Conservation (phyloP, 2,113 vertebrate genomes). For the Gnathonemus longibarbis region DNA sequence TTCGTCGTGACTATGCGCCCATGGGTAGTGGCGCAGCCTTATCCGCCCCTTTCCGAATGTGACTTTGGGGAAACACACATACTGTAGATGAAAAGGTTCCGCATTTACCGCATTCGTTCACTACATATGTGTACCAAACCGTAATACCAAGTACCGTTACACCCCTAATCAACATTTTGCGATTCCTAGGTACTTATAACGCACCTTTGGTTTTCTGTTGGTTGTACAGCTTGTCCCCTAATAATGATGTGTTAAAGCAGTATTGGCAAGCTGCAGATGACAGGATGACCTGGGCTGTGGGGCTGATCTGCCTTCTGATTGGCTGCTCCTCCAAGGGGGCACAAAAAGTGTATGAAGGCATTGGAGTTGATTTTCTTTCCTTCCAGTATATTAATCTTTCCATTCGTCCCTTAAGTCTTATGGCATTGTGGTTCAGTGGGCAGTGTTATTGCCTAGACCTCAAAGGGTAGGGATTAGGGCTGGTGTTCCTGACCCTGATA, state of each 20-base stretch:
- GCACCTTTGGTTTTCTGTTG: background rate
- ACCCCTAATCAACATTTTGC: background rate
- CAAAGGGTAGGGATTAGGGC: background rate
- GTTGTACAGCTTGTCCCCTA: background rate
- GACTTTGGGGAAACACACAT: too few relatives aligned
- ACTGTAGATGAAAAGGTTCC: too few relatives aligned
- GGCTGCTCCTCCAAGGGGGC: background rate
- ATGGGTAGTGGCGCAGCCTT: too few relatives aligned
- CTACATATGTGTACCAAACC: too few relatives aligned
- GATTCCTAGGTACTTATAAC: background rate
- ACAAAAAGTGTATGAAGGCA: background rate
- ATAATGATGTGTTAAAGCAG: background rate
- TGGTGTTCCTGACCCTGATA: background rate
- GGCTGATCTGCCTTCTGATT: background rate
- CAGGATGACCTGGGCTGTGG: background rate
- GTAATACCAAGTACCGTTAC: too few relatives aligned
- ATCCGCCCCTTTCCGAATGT: too few relatives aligned
- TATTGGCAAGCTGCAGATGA: background rate
- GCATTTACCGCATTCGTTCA: too few relatives aligned
- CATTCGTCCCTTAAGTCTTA: background rate
- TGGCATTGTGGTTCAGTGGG: background rate
- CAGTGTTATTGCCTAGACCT: background rate
- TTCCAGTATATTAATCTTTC: background rate
- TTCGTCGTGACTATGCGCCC: too few relatives aligned
- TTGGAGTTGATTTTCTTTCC: background rate